These are phyloP conservation scores for Oxyruncus cristatus DNA, from an alignment of 2,113 vertebrate genomes.

Conservation along the genomic window DNA sequence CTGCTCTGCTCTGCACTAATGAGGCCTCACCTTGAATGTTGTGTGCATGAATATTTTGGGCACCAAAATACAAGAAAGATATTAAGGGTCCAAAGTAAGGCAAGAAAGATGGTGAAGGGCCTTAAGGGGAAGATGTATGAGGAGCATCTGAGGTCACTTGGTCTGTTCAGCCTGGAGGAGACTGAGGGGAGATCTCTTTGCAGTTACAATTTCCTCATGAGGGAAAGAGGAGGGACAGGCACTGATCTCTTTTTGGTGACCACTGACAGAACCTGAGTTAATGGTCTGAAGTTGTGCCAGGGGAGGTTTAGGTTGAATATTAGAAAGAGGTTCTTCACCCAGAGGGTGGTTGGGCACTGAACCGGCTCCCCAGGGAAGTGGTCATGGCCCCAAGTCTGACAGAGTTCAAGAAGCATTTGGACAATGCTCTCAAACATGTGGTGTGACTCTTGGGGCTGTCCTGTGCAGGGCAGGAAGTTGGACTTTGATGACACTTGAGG, in stretches of 20 bases:
- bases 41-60: neutral
- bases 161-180: neutral
- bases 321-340: neutral
- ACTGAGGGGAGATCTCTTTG: neutral
- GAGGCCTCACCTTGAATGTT: fast-evolving
- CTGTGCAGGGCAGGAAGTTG: neutral
- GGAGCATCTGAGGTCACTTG: neutral
- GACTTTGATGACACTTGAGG: neutral
- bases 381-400: neutral
- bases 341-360: neutral
- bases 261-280: neutral
- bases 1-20: fast-evolving
- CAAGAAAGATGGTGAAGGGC: neutral
- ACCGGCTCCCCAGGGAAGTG: neutral
- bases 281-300: neutral
- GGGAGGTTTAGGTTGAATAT: neutral
- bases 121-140: neutral
- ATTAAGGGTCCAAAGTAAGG: neutral
- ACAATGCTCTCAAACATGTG: neutral
- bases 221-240: too few species aligned
- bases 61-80: neutral
- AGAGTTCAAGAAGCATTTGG: neutral
- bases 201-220: neutral
- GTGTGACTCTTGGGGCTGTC: neutral
- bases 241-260: neutral